Evolutionary conservation across 1,140 invertebrate genomes (phyloP), one percentile per base, ranked within the genome.

Genomic region (Glossosoma conforme): DNA sequence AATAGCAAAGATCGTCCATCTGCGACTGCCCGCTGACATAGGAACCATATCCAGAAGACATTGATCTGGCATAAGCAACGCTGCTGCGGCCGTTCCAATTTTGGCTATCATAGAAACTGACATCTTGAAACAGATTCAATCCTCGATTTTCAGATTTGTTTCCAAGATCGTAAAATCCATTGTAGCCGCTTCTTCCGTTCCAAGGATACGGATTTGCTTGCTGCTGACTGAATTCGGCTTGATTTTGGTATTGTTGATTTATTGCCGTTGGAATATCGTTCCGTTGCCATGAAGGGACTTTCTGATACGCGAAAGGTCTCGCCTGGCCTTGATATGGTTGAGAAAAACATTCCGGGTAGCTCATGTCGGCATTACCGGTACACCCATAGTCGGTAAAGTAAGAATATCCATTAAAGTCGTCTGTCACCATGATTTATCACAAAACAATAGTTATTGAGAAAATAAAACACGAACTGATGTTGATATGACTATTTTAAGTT

Each of bases 351-450:
- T 22, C 6, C 2, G 44, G 21, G 8, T 37, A 37, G 2, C n/a
- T n/a, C n/a, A 22, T 13, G 21, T 19, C 36, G 18, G 3, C 10
- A 25, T 17, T n/a, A 15, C 30, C 13, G 13, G 28, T 17, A 37
- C 13, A n/a, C 5, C 33, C 32, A 20, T 11, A 17, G 2, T 46
- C 44, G 13, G 22, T 14, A 18, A n/a, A 25, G 5, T 11, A 46
- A 36, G 19, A 14, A 30, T 6, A 9, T 15, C 21, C 32, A 22
- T 14, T 19, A 1, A 37, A 36, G 38, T 46, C 38, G 20, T 46
- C 44, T n/a, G 21, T 22, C 44, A 46, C 44, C 44, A 46, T 46
- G 11, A 13, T n/a, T n/a, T n/a, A n/a, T n/a, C n/a, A n/a, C n/a
- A n/a, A n/a, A n/a, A n/a, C n/a, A n/a, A n/a, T n/a, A n/a, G n/a